Evolutionary conservation across 35 echinoderm and acorn worm species (phyloP), one percentile per base, ranked within the genome.

Genomic region (Nesometra sesokonis): DNA sequence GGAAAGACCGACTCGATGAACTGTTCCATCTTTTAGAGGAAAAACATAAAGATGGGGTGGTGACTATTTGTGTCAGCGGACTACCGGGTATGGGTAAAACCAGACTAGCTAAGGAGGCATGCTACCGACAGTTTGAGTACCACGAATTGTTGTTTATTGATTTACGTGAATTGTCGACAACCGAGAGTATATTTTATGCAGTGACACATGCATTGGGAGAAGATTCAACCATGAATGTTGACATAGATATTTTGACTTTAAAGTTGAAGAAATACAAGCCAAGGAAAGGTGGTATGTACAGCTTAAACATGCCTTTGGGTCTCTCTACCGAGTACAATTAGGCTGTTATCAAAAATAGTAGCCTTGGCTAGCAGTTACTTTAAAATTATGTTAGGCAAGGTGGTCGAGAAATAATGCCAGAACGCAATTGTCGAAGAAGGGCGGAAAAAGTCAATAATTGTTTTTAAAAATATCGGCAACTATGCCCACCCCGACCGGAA

Each of bases 51-150:
- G 32, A 81, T 81, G 32, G 15, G 27, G 32, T 81, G 79, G 13
- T 30, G 32, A 81, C 36, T 32, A 43, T 92, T 38, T 93, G 95
- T 34, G 92, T 99, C 76, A 90, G 89, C 78, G 92, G 95, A n/a
- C 91, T 94, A 87, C 90, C 95, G 17, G 92, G 95, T 30, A 88
- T 90, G 17, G 92, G 95, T 23, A 99, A 94, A 83, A 99, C 95
- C 1, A 76, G 95, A n/a, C 90, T 99, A 30, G 95, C 95, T 0
- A 92, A 93, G 13, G 95, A 99, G 57, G 88, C 92, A 33, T 94
- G 92, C 80, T 79, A 87, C 29, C 85, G 91, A 17, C 85, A 91
- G 37, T 23, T 77, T 30, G 81, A 84, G 76, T 88, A 78, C 77
- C 88, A 87, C 21, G 78, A 97, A 78, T 78, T 97, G 30, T 88